Evolutionary conservation across 2,888 invertebrate species (phyloP), one percentile per base, ranked within the genome.

Genomic region (Autographa pulchrina): DNA sequence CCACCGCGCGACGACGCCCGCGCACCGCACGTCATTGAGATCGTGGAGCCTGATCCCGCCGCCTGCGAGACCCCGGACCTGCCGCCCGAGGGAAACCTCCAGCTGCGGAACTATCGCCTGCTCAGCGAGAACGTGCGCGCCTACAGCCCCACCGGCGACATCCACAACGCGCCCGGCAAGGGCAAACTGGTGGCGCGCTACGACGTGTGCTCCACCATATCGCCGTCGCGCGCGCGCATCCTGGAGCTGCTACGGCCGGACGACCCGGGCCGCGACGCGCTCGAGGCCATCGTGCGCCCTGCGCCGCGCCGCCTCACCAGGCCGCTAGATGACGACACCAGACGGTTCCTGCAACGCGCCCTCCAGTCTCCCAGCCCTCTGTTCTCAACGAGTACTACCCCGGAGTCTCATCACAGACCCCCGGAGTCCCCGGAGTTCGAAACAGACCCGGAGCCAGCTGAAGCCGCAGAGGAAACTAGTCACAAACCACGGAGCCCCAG

Each of bases 271-370:
- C 88, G 92, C 4, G 94, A 94, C 11, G 90, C 93, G 35, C 87
- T 96, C 61, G 94, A 94, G 80, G 95, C 93, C 18, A 95, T 96
- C 70, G 94, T 96, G 60, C 86, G 92, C 71, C 94, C 96, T 0
- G 88, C 91, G 16, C 92, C 94, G 13, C 90, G 95, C 9, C 91
- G 94, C 8, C 89, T 94, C 20, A 82, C 90, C 25, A 87, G 92
- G 11, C 95, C 95, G 0, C 84, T 94, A 7, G 94, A 95, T 73
- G 95, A 95, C 18, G 95, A 95, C 82, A 92, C 95, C 8, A 87
- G 90, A 18, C 86, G 94, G 6, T 96, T 96, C 82, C 89, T 96
- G 0, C 94, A 96, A 66, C 86, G 93, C 64, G 92, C 93, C 1
- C 86, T 95, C 5, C 89, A 91, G 16, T 91, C 93, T 0, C 93